A percentile compares a stretch with the other conserved stretches of the same genome.
Conservation (phyloP, 2,888 invertebrate species). For the Poecilobothrus nobilitatus region DNA sequence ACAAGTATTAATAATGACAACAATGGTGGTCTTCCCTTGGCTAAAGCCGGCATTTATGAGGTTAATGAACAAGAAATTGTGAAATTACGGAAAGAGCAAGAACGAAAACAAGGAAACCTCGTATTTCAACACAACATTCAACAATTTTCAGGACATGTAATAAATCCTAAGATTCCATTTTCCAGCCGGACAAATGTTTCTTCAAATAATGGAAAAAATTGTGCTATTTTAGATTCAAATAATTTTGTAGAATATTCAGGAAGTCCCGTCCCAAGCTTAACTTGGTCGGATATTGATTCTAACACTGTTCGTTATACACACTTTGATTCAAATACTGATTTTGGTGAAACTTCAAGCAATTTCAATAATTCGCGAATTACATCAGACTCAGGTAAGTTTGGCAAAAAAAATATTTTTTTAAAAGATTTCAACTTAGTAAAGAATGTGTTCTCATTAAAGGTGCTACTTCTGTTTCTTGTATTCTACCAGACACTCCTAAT, state of each 20-base stretch:
- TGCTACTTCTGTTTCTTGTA: conserved; percentile 21
- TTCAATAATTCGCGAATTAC: conserved; percentile 16
- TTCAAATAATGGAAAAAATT: conserved; percentile 16
- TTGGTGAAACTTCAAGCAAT: conserved; percentile 14
- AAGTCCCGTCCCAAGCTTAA: conserved; percentile 39
- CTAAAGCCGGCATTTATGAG: conserved; percentile 24
- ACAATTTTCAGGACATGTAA: conserved; percentile 51
- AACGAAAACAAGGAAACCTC: conserved; percentile 51
- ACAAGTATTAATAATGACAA: conserved; percentile 5
- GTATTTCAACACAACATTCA: conserved; percentile 55
- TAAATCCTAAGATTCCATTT: conserved; percentile 34
- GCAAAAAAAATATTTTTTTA: no score
- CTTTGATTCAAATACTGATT: conserved; percentile 18
- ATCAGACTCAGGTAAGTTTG: conserved; percentile 18
- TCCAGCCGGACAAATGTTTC: conserved; percentile 18
- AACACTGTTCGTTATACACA: conserved; percentile 18
- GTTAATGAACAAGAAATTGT: conserved; percentile 29
- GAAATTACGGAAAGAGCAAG: conserved; percentile 47
- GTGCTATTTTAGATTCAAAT: conserved; percentile 17
- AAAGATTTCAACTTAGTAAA: no score
- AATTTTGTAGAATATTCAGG: conserved; percentile 26
- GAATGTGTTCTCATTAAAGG: background rate
- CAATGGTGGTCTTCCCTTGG: conserved; percentile 15
- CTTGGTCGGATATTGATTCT: conserved; percentile 38
- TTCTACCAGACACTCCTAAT: conserved; percentile 52